Evolutionary conservation across 2,113 vertebrate species (phyloP).

Genomic region (Pedetes capensis): DNA sequence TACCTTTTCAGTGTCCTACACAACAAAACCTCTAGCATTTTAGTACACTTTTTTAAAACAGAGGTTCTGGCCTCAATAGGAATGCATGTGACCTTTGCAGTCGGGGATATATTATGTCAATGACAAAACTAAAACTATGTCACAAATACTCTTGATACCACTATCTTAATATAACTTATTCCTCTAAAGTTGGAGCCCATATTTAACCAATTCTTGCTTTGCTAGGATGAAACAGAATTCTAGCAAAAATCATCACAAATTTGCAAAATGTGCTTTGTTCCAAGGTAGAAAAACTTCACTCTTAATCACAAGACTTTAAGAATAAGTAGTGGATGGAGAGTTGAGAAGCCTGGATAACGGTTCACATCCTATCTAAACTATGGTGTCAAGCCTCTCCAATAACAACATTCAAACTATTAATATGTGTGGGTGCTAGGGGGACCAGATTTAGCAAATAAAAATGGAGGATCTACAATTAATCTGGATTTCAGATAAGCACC

Average conservation of each 20-base stretch:
- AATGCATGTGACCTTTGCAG: neutral
- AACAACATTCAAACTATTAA: neutral
- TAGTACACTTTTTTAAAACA: no score
- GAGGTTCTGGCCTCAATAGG: rapidly evolving
- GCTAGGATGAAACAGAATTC: neutral
- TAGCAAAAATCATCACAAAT: neutral
- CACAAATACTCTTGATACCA: neutral
- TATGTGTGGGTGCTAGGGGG: neutral
- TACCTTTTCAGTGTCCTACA: neutral
- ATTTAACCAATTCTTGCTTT: neutral
- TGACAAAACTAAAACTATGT: neutral
- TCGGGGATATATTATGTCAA: neutral
- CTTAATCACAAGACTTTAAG: neutral
- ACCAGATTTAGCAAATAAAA: neutral
- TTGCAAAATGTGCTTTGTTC: neutral
- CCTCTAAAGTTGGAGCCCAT: neutral
- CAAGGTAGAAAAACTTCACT: neutral
- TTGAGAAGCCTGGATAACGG: neutral
- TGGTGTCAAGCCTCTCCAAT: neutral
- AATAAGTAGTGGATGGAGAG: neutral
- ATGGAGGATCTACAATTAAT: neutral
- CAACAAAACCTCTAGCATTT: neutral
- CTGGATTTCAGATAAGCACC: neutral
- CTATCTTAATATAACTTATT: neutral
- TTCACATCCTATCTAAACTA: neutral